These are phyloP conservation scores for Metalampra italica DNA, from an alignment of 2,888 invertebrate genomes.

Conservation along the genomic window DNA sequence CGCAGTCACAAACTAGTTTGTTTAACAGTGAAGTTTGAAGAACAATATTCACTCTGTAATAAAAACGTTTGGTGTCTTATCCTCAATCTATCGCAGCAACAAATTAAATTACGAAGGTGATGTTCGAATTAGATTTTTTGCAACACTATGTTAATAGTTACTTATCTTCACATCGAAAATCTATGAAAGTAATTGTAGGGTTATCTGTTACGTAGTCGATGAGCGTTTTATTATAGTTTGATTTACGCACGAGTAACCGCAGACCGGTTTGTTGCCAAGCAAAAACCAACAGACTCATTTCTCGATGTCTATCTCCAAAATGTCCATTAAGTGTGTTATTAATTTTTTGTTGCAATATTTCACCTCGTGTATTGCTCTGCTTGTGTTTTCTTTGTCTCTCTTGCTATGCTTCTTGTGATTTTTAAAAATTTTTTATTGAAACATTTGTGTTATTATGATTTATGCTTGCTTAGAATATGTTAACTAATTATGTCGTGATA, in stretches of 20 bases:
- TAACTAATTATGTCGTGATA: background rate
- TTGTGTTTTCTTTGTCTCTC: background rate
- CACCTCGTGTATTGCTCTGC: background rate
- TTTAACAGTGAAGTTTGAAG: constrained; percentile 1
- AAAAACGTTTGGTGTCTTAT: constrained; percentile 21
- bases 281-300: constrained; percentile 25
- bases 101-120: constrained; percentile 18
- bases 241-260: constrained; percentile 48
- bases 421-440: background rate
- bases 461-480: background rate
- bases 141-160: constrained; percentile 27
- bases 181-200: constrained; percentile 21
- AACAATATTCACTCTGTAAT: constrained; percentile 12
- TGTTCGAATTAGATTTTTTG: constrained; percentile 21
- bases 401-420: background rate
- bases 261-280: constrained; percentile 21
- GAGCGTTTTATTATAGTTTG: constrained; percentile 38
- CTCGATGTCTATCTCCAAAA: constrained; percentile 16
- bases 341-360: constrained; percentile 4
- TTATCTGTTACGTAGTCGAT: constrained; percentile 26
- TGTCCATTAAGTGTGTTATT: constrained; percentile 5
- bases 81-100: constrained; percentile 17
- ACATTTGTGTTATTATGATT: background rate
- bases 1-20: background rate
- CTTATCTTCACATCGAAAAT: constrained; percentile 34